Conservation (phyloP, 2,888 invertebrate genomes). For the Ypsolopha sequella region DNA sequence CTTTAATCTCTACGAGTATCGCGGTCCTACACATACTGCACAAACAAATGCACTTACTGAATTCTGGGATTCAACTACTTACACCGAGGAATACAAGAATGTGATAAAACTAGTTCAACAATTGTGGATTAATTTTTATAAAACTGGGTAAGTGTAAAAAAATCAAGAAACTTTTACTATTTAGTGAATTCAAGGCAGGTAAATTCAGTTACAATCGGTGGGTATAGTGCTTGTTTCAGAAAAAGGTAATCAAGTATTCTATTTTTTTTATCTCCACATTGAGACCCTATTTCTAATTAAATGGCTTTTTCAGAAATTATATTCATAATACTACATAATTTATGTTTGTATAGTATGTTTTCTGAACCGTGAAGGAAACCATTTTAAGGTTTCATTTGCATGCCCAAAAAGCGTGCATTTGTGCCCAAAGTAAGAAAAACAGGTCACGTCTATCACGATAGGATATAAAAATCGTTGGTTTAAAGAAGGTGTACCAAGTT, state of each 20-base stretch:
- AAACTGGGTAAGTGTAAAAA: constrained; percentile 1
- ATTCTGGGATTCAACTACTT: background rate
- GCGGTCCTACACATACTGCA: constrained; percentile 2
- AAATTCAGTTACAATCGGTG: too few species aligned
- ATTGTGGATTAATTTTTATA: constrained; percentile 1
- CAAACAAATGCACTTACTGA: constrained; percentile 4
- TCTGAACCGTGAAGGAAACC: too few species aligned
- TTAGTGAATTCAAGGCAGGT: background rate
- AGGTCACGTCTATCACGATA: background rate
- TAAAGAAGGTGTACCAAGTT: background rate
- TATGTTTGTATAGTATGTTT: too few species aligned
- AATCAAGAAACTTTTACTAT: background rate
- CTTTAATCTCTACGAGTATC: background rate
- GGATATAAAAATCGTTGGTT: background rate
- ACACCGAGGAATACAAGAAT: background rate
- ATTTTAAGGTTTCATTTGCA: too few species aligned
- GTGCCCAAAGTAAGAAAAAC: too few species aligned
- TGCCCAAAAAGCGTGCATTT: too few species aligned
- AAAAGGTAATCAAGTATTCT: too few species aligned
- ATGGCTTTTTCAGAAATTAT: too few species aligned
- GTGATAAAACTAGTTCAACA: background rate
- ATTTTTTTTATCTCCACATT: too few species aligned
- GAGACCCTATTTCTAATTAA: too few species aligned
- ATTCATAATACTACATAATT: too few species aligned
- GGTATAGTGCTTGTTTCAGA: too few species aligned